A percentile compares a stretch with the other conserved stretches of the same genome.
Conservation (phyloP, 2,888 invertebrate genomes). For the Chrysotoxum bicinctum region DNA sequence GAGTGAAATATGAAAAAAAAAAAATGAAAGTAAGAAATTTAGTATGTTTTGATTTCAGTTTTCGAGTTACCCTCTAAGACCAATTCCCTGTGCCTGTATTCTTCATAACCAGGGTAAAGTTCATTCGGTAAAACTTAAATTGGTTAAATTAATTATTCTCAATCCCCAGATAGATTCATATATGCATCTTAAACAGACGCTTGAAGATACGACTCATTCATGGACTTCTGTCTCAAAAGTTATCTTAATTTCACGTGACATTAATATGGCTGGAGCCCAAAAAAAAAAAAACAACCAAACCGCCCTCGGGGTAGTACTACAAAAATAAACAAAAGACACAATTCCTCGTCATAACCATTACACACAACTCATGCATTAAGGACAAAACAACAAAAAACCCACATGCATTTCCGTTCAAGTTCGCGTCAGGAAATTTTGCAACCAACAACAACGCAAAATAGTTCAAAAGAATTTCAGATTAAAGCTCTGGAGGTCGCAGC, state of each 20-base stretch:
- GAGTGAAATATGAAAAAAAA: too few relatives aligned
- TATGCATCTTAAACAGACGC: background rate
- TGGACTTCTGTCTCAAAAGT: background rate
- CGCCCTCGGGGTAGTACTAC: background rate
- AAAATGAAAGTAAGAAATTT: too few relatives aligned
- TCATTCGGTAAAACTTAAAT: background rate
- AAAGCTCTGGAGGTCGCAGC: background rate
- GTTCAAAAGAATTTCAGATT: slow-evolving; percentile 27
- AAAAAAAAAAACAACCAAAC: background rate
- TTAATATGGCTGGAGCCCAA: background rate
- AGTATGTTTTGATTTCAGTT: too few relatives aligned
- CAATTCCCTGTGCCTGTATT: too few relatives aligned
- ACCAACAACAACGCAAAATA: slow-evolving; percentile 5
- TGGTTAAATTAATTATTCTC: background rate
- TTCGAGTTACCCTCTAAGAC: too few relatives aligned
- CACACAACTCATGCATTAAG: background rate
- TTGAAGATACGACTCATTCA: background rate
- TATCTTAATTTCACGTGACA: background rate
- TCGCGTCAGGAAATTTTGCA: slow-evolving; percentile 35
- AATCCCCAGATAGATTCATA: background rate
- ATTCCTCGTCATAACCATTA: background rate
- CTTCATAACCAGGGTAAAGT: background rate
- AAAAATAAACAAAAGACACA: background rate
- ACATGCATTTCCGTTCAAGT: slow-evolving; percentile 43
- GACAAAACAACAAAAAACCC: background rate